Evolutionary conservation across 2,113 vertebrate species (phyloP), one percentile per base, ranked within the genome.

Genomic region (Alexandromys fortis): DNA sequence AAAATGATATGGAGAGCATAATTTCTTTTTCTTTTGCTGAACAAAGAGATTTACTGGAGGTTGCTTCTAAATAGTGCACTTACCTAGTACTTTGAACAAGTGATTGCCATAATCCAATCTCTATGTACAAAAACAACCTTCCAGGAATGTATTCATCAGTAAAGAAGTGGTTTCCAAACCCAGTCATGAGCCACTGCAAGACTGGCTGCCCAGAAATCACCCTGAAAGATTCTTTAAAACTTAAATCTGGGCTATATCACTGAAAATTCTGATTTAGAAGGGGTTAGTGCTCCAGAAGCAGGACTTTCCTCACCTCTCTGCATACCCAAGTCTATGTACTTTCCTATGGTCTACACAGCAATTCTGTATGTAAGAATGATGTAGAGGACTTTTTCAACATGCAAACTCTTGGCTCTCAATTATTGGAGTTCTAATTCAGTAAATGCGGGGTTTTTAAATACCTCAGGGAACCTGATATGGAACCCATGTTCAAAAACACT

Each of bases 61-160:
- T 70, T 77, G 72, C n/a, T 83, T 92, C 45, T 86, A 82, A 93
- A 91, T 76, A 91, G 11, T 38, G 61, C 61, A 70, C 52, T 92
- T 77, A 17, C 45, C 38, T 96, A 73, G 70, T 86, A 38, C 67
- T 90, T 90, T 93, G 79, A 96, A 88, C 11, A 93, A 91, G 86
- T 87, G n/a, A 93, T 9, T 96, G 58, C 1, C 6, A 65, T 85
- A 79, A 83, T 90, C 88, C 92, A 96, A 91, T 86, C 58, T 67
- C 78, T 4, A 1, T 21, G 9, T 92, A 70, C 24, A 92, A 85
- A 91, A 90, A 79, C 61, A 92, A 81, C 75, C 87, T 94, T 97
- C 95, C 28, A 94, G 76, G 65, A 96, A 96, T 55, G 7, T n/a
- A 78, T 76, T 92, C 73, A n/a, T 91, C 52, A 65, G n/a, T 88